Base-by-base conservation (phyloP, 1,140 invertebrate species). In the Aleiodes sp. region DNA sequence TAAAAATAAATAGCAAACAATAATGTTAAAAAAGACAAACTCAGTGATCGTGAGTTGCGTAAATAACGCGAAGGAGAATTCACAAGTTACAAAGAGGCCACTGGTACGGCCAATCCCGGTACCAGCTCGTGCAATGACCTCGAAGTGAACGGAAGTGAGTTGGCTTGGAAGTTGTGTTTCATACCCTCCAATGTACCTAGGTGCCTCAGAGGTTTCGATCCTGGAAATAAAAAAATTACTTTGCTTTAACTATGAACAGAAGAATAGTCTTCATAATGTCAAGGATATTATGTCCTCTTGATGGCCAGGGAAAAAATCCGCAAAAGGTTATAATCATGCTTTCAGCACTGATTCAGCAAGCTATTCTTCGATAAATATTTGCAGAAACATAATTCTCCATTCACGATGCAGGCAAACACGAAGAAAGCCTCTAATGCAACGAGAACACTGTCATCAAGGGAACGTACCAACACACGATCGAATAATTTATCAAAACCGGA, bases 71-170 rank as follows among this genome's bases (percentile, higher is more conserved):
- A 43, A 63, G 59, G 29, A 39, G 7, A 70, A 57, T 16, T 57
- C n/a, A 3, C 62, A 12, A 63, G 60, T 43, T 59, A 29, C 62
- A 65, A 70, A 70, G 63, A 70, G 61, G 63, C 62, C 61, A 70
- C 61, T 70, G 62, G 63, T 65, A 70, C 68, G 68, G 62, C 56
- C 61, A 60, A 65, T 65, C 68, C 65, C 69, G 67, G 63, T 69
- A 68, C 64, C 37, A 68, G 63, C 46, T 68, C 59, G 70, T 69
- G 67, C 72, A 73, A 69, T 73, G 69, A 71, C 72, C 72, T 69
- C 72, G 57, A 68, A 73, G 66, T 71, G 41, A 73, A 65, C 72
- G 72, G 69, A 70, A 70, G 72, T 69, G 72, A 66, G 63, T 65
- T 68, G 69, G 60, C 64, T 72, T 43, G 65, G 56, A 52, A 46